These are phyloP conservation scores for Ascidia mentula DNA, from an alignment of 23 tunicate species.

Conservation along the genomic window DNA sequence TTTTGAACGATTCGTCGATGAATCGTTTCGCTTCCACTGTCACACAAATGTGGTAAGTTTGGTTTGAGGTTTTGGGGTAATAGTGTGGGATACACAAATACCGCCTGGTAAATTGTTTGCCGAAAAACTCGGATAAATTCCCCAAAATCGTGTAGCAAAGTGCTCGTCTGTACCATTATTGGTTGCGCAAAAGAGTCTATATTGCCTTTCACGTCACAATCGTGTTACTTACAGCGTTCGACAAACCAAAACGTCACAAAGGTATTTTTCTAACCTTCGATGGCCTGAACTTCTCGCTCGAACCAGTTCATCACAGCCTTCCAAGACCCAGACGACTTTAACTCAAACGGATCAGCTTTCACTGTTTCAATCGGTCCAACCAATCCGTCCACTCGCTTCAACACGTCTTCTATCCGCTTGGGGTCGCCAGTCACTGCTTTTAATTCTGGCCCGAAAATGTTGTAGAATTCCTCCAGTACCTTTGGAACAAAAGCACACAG, in stretches of 20 bases:
- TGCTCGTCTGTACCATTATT: too few relatives aligned
- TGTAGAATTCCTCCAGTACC: slow-evolving; percentile 96
- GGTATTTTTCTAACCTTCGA: slow-evolving; percentile 70
- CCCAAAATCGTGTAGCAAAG: too few relatives aligned
- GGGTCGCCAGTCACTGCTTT: slow-evolving; percentile 99
- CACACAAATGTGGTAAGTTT: background rate
- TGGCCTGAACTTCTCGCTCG: slow-evolving; percentile 88
- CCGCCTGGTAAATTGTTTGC: too few relatives aligned
- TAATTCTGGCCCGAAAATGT: slow-evolving; percentile 95
- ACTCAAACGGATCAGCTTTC: slow-evolving; percentile 89
- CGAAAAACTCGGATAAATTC: too few relatives aligned
- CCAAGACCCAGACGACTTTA: slow-evolving; percentile 62
- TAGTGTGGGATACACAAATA: too few relatives aligned
- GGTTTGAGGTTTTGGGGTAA: too few relatives aligned
- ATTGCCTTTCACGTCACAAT: too few relatives aligned
- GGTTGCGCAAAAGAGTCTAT: too few relatives aligned
- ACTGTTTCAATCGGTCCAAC: slow-evolving; percentile 83
- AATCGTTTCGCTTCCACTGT: slow-evolving; percentile 95
- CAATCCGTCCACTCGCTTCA: slow-evolving; percentile 88
- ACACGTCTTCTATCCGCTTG: slow-evolving; percentile 91
- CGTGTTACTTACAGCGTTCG: too few relatives aligned
- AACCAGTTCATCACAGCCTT: slow-evolving; percentile 90
- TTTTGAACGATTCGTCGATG: slow-evolving; percentile 95
- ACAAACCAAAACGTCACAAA: too few relatives aligned
- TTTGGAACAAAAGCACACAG: background rate